These are phyloP conservation scores for Amaurobius ferox DNA, from an alignment of 2,888 invertebrate species.

Conservation along the genomic window DNA sequence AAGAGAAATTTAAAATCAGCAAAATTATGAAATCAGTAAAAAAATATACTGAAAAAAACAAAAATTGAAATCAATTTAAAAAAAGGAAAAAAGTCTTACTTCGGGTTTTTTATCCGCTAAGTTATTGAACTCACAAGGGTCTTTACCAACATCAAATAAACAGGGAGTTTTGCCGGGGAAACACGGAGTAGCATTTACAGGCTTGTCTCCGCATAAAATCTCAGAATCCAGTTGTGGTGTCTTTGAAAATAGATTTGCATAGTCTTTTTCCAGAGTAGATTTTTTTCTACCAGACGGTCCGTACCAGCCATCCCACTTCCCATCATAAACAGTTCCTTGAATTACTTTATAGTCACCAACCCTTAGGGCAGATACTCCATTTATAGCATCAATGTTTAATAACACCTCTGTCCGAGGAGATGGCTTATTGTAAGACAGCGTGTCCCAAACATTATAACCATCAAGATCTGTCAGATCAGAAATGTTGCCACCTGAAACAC, in stretches of 20 bases:
- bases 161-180: slow-evolving; percentile 84
- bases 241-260: neutral
- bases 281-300: slow-evolving; percentile 43
- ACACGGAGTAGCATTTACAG: slow-evolving; percentile 79
- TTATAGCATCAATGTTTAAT: slow-evolving; percentile 87
- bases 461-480: slow-evolving; percentile 66
- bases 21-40: too few relatives aligned
- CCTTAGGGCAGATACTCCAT: slow-evolving; percentile 84
- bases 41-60: too few relatives aligned
- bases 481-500: slow-evolving; percentile 58
- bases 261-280: neutral
- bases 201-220: slow-evolving; percentile 51
- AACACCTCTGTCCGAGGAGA: slow-evolving; percentile 82
- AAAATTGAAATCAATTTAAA: too few relatives aligned
- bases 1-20: too few relatives aligned
- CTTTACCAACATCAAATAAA: slow-evolving; percentile 86
- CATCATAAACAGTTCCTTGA: slow-evolving; percentile 86
- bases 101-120: slow-evolving; percentile 61
- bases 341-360: slow-evolving; percentile 87
- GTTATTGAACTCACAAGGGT: slow-evolving; percentile 86
- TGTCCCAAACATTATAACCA: slow-evolving; percentile 86
- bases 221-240: neutral
- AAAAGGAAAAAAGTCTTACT: too few relatives aligned
- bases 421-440: slow-evolving; percentile 81
- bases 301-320: slow-evolving; percentile 80